Conservation (phyloP, 2,888 invertebrate species). For the Aleiodes alternator region DNA sequence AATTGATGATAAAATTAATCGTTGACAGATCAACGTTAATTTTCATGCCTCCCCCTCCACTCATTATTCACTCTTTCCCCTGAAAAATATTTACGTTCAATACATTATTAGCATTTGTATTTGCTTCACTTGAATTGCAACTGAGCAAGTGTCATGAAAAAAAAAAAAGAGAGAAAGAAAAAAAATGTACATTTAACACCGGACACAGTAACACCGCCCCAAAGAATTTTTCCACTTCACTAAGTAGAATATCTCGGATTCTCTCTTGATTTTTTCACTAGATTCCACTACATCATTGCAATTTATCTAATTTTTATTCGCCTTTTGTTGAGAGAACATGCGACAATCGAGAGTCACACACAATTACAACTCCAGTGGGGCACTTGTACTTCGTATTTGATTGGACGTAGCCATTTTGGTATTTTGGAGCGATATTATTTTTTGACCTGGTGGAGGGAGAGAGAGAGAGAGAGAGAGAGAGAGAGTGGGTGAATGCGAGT, state of each 20-base stretch:
- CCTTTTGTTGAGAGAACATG: not conserved
- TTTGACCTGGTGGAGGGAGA: conserved; percentile 7
- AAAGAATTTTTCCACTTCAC: not conserved
- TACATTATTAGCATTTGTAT: too few relatives aligned
- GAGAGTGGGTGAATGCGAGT: conserved; percentile 58
- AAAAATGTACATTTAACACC: conserved; percentile 31
- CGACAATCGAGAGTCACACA: not conserved
- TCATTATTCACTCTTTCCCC: conserved; percentile 37
- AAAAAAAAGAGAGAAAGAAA: not conserved
- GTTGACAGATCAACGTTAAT: conserved; percentile 35
- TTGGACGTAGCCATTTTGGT: conserved; percentile 44
- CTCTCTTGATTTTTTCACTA: not conserved
- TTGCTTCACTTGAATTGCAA: conserved; percentile 33
- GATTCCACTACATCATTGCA: conserved; percentile 27
- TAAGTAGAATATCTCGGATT: not conserved
- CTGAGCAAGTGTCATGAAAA: conserved; percentile 39
- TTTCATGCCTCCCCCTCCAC: conserved; percentile 13
- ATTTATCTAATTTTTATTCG: not conserved
- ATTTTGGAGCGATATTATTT: conserved; percentile 9
- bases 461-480: conserved; percentile 57
- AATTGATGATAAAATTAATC: conserved; percentile 43
- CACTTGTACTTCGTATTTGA: conserved; percentile 18
- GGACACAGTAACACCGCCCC: conserved; percentile 47
- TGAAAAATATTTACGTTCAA: conserved; percentile 28
- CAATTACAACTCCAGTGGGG: not conserved